Evolutionary conservation across 2,888 invertebrate genomes (phyloP).

Genomic region (Anodontia alba): DNA sequence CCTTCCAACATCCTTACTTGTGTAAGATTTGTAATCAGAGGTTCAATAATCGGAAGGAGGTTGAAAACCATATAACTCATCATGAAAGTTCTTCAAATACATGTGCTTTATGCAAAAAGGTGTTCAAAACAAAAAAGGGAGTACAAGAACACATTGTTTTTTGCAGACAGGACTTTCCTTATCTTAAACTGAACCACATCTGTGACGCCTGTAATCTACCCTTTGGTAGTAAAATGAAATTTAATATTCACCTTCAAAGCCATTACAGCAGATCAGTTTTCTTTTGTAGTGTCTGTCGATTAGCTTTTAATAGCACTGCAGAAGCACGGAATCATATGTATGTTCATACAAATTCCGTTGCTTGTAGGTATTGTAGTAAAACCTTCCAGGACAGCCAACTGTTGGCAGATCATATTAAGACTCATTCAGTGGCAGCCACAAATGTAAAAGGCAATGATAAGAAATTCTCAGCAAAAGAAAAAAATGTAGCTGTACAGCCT

Average conservation of each 20-base stretch:
- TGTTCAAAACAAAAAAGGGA: background rate
- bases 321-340: background rate
- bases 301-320: background rate
- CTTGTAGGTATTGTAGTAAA: background rate
- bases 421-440: background rate
- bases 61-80: background rate
- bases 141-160: background rate
- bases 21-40: background rate
- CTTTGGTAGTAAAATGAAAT: background rate
- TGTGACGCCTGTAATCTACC: background rate
- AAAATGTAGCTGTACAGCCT: no score
- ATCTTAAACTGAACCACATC: background rate
- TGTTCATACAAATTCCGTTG: background rate
- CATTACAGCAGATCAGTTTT: background rate
- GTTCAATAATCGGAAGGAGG: background rate
- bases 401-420: background rate
- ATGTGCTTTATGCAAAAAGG: background rate
- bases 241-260: background rate
- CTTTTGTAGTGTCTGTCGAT: background rate
- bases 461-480: no score
- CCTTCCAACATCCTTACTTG: background rate
- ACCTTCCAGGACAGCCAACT: background rate
- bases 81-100: background rate
- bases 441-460: no score
- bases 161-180: background rate